phyloP scores from a whole-genome alignment of 2,113 vertebrate species.

The Oreochromis tanganicae region DNA sequence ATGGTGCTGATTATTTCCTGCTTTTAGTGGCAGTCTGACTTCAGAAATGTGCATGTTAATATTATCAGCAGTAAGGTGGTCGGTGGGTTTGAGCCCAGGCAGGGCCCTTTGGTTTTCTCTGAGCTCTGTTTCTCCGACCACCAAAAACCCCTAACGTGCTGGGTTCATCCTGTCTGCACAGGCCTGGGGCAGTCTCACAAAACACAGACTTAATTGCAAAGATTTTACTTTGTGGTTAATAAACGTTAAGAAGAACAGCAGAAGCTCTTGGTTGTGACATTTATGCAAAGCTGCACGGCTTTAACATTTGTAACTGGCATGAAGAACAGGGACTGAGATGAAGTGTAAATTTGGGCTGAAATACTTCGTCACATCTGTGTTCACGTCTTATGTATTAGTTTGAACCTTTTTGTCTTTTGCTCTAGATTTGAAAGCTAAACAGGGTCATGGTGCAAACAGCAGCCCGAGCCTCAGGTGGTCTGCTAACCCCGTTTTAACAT shows the following conservation, averaged over 20 bases:
- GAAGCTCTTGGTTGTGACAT: neutral
- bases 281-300: neutral
- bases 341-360: neutral
- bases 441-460: neutral
- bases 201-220: neutral
- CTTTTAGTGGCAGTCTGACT: neutral
- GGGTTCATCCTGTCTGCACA: neutral
- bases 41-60: neutral
- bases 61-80: neutral
- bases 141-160: neutral
- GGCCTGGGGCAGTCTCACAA: neutral
- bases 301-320: neutral
- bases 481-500: accelerated
- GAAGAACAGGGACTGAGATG: accelerated
- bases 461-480: neutral
- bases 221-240: neutral
- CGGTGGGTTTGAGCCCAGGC: neutral
- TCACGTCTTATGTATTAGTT: neutral
- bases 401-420: neutral
- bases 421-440: neutral
- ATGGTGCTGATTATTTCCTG: neutral
- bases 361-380: neutral
- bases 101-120: neutral
- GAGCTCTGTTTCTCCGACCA: neutral
- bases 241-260: neutral